These are phyloP conservation scores for Drosophila nasuta DNA, from an alignment of 1,140 invertebrate species.

Conservation along the genomic window DNA sequence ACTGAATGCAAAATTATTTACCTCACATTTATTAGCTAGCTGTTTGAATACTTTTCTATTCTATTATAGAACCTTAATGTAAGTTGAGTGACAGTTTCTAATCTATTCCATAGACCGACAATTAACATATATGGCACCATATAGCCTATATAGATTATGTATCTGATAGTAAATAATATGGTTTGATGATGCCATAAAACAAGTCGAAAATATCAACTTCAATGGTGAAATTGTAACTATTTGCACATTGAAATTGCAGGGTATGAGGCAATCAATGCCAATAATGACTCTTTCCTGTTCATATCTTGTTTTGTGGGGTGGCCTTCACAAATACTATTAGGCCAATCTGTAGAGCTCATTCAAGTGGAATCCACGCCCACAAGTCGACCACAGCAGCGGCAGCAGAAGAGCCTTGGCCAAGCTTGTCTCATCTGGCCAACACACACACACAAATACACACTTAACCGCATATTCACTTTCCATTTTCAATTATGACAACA, in stretches of 20 bases:
- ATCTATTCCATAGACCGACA: background rate
- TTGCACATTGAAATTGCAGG: background rate
- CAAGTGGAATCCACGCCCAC: constrained; percentile 24
- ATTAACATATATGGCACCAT: background rate
- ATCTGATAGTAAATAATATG: background rate
- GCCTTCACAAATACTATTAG: constrained; percentile 36
- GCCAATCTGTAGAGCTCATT: constrained; percentile 29
- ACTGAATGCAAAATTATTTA: no score
- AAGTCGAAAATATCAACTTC: background rate
- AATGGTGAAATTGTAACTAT: background rate
- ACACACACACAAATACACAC: constrained; percentile 28
- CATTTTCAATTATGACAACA: constrained; percentile 74
- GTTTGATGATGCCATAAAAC: constrained; percentile 1
- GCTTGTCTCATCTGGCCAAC: constrained; percentile 33
- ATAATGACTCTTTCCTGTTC: constrained; percentile 23
- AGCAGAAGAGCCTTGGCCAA: constrained; percentile 10
- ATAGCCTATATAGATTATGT: constrained; percentile 2
- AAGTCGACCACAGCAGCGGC: constrained; percentile 17
- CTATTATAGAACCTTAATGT: background rate
- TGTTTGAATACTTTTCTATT: no score
- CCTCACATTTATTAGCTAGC: no score
- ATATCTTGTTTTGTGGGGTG: constrained; percentile 22
- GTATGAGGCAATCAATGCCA: constrained; percentile 1
- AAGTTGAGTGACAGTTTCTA: background rate
- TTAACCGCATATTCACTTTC: constrained; percentile 58